phyloP scores from a whole-genome alignment of 64 coral and sea anemone species.

The Porites australiensis region DNA sequence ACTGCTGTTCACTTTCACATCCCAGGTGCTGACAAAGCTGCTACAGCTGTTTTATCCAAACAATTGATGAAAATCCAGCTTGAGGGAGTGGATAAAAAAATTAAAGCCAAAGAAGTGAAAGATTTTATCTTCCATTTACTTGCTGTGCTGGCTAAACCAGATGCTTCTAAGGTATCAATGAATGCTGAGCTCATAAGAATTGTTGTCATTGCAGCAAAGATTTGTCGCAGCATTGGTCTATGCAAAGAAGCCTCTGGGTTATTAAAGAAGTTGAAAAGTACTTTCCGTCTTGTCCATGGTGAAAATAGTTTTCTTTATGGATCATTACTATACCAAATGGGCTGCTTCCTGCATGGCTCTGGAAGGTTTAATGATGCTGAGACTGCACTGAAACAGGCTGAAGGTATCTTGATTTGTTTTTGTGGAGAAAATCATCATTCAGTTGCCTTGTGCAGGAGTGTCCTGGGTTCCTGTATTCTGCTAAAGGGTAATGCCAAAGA shows the following conservation, averaged over 20 bases:
- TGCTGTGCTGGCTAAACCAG: neutral
- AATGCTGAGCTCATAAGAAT: constrained; percentile 11
- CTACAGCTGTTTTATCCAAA: neutral
- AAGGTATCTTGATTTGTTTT: neutral
- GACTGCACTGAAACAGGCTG: neutral
- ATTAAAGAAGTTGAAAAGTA: neutral
- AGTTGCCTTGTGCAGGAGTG: constrained; percentile 7
- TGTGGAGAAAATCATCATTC: neutral
- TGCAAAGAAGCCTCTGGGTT: neutral
- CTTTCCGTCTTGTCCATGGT: neutral
- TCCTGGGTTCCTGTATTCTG: neutral
- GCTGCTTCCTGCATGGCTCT: neutral
- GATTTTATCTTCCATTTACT: neutral
- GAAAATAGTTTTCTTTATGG: neutral
- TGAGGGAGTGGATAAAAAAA: neutral
- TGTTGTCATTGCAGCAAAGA: neutral
- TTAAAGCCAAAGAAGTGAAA: neutral
- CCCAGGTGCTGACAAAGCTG: neutral
- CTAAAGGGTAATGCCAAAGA: neutral
- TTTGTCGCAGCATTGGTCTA: neutral
- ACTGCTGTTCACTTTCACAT: neutral
- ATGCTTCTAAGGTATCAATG: neutral
- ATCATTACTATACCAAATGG: constrained; percentile 12
- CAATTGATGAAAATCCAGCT: constrained; percentile 10
- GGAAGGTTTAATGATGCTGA: neutral